Percentiles rank a stretch among this genome's conserved stretches.
Evolutionary conservation across 2,888 invertebrate genomes (phyloP).

Genomic region (Heteromurus nitidus): DNA sequence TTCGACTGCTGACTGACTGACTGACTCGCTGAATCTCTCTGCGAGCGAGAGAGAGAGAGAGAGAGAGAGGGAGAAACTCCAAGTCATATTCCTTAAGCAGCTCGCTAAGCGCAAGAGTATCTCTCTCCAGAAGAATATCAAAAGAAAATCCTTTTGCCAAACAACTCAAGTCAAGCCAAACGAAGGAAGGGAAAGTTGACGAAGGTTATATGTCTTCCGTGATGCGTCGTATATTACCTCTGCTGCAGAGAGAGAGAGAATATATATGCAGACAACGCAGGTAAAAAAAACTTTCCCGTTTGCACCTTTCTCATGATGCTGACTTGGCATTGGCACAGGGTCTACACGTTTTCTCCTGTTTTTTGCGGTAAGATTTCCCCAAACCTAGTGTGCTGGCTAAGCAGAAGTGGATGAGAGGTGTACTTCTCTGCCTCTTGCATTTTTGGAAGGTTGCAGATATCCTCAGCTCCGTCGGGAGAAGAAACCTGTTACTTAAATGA

Average conservation of each 20-base stretch:
- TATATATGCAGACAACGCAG: too few species aligned
- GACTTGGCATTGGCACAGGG: constrained; percentile 27
- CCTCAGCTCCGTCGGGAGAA: constrained; percentile 54
- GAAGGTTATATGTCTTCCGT: constrained; percentile 28
- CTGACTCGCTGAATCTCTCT: constrained; percentile 27
- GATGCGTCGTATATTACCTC: not conserved
- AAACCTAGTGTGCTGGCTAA: too few species aligned
- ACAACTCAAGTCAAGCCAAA: not conserved
- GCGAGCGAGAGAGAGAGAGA: too few species aligned
- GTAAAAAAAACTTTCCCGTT: constrained; percentile 4
- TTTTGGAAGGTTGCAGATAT: too few species aligned
- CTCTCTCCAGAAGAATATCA: not conserved
- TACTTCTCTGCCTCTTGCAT: too few species aligned
- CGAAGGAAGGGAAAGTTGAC: constrained; percentile 19
- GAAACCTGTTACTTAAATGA: constrained; percentile 73
- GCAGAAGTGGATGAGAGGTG: too few species aligned
- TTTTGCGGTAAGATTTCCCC: too few species aligned
- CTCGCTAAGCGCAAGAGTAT: too few species aligned
- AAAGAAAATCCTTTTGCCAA: constrained; percentile 3
- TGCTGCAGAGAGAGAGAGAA: too few species aligned
- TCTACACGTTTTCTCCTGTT: too few species aligned
- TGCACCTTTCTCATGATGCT: constrained; percentile 19
- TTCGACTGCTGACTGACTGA: constrained; percentile 60
- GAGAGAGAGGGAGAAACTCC: too few species aligned
- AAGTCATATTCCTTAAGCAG: too few species aligned